Base-by-base conservation (phyloP, 2,888 invertebrate species). In the Nymphalis urticae region DNA sequence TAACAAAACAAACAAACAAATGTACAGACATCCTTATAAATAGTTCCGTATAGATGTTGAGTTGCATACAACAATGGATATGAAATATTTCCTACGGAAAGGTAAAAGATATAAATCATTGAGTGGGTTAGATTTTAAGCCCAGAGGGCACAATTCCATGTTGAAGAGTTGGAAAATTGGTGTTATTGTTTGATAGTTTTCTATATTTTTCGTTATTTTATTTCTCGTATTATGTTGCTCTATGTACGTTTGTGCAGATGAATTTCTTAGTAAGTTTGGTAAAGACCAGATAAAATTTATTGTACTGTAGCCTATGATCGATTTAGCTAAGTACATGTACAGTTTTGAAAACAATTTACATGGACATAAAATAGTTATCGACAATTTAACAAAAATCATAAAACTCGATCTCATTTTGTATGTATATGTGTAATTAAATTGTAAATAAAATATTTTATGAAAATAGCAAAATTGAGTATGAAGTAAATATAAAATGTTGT, bases 71-170 rank as follows among this genome's bases (percentile, higher is more conserved):
- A 54, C 56, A 62, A 48, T 21, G 64, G 17, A 53, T 65, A 73
- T 70, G 67, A 67, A 72, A 70, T 70, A 68, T 70, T 71, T 70
- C 56, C 17, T 19, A 56, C 64, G 32, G 62, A 68, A 66, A 63
- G 67, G 67, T 51, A 64, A 62, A 61, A 50, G 70, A 67, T 69
- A 73, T 68, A 69, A 73, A 72, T 74, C 73, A 74, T 69, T 66
- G 66, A 61, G 47, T 69, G 64, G 69, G 69, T 72, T 68, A 73
- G 64, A 69, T 72, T 67, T 72, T 68, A 66, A 69, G 64, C 64
- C 70, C 73, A 36, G 48, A 24, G 71, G 69, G 69, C 53, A 47
- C 62, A 64, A 69, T 71, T 64, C 32, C 27, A 32, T 32, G 27
- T 32, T 32, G 27, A 6, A 48, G 42, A 62, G 64, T 65, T 62